phyloP scores from a whole-genome alignment of 2,797 vertebrate species.

The Psittacula derbiana region DNA sequence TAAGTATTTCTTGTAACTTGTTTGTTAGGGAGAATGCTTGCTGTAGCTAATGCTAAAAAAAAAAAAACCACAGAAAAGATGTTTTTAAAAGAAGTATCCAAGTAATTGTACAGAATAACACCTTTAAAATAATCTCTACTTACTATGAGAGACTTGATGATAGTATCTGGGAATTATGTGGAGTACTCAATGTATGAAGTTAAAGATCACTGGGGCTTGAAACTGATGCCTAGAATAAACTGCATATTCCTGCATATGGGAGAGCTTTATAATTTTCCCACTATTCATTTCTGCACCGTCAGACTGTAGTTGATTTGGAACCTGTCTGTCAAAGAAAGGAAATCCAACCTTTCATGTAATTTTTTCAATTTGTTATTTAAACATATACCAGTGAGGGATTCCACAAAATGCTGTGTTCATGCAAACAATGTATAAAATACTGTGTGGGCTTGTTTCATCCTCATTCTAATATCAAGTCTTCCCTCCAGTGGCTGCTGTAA shows the following conservation, averaged over 20 bases:
- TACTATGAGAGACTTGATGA: neutral
- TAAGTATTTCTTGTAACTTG: neutral
- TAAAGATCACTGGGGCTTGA: neutral
- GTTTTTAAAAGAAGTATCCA: neutral
- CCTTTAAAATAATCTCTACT: neutral
- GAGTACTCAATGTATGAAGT: neutral
- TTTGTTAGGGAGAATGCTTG: neutral
- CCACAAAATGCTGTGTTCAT: conserved; percentile 32
- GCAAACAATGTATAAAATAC: conserved; percentile 26
- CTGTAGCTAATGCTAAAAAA: neutral
- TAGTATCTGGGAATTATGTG: neutral
- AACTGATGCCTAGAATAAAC: neutral
- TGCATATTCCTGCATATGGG: conserved; percentile 2
- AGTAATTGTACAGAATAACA: neutral
- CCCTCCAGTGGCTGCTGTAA: conserved; percentile 69
- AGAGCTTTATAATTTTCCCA: conserved; percentile 28
- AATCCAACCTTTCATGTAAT: conserved; percentile 20
- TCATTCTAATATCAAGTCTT: conserved; percentile 60
- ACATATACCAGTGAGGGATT: conserved; percentile 41
- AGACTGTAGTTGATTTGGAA: conserved; percentile 12
- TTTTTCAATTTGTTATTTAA: conserved; percentile 61
- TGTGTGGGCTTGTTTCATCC: conserved; percentile 37
- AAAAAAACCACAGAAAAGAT: neutral
- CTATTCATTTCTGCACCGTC: conserved; percentile 28
- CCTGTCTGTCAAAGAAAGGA: conserved; percentile 43